Evolutionary conservation across 1,140 invertebrate genomes (phyloP), one percentile per base, ranked within the genome.

Genomic region (Macrobrachium rosenbergii): DNA sequence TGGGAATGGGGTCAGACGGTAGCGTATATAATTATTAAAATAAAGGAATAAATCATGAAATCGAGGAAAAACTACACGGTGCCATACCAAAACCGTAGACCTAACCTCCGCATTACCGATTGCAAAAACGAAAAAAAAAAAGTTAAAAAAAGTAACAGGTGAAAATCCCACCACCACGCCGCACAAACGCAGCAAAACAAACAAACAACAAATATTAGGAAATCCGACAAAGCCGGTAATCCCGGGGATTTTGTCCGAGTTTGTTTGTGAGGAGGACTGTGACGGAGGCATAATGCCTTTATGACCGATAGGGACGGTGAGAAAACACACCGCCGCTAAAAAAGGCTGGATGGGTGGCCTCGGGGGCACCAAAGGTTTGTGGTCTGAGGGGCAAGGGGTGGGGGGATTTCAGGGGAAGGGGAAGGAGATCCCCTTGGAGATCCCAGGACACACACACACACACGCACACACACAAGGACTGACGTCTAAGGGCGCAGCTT

Each of bases 221-320:
- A 82, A 82, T n/a, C 23, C 23, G 21, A 82, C 11, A 72, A 37
- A 21, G 21, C 58, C 62, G 19, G 52, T 43, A 82, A 45, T 45
- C 58, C 43, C 28, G 17, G 63, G 37, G 60, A 80, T 60, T 60
- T 58, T 28, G 59, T 69, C 75, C 23, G 72, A 37, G 72, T 37
- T 23, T 17, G 72, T 75, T 17, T 75, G 72, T 43, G 72, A 23
- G 72, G 16, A 37, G 28, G 43, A 16, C 37, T n/a, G n/a, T 79
- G 84, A 81, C 84, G 62, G 10, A 14, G 59, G 62, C 63, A 81
- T 87, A 87, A 87, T 81, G 78, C 84, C 43, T 80, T 2, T n/a
- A 80, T 81, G 84, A 87, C 60, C 77, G 84, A 87, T 80, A 58
- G 11, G 58, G 76, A 17, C 77, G 62, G n/a, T 28, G 45, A 12